Conservation (phyloP, 2,888 invertebrate species). For the Macrosoma leucophasiata region DNA sequence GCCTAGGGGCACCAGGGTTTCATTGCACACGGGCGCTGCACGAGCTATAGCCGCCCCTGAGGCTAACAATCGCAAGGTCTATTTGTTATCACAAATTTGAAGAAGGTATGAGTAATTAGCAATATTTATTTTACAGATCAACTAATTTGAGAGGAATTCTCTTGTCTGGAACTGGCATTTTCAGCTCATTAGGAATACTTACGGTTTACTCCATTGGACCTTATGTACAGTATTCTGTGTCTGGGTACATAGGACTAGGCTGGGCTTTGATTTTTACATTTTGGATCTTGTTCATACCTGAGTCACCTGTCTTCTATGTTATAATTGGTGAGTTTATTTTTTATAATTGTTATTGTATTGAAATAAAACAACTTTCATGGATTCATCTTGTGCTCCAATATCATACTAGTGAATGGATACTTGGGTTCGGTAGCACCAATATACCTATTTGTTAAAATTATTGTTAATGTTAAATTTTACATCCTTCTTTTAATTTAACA, state of each 20-base stretch:
- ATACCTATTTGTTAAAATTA: no score
- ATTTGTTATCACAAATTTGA: no score
- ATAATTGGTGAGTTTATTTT: slow-evolving; percentile 31
- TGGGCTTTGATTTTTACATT: slow-evolving; percentile 22
- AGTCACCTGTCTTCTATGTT: slow-evolving; percentile 38
- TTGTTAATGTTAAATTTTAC: no score
- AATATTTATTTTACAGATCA: slow-evolving; percentile 30
- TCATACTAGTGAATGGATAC: no score
- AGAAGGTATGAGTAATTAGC: no score
- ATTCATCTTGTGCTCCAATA: no score
- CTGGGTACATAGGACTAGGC: slow-evolving; percentile 29
- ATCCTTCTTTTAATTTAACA: no score
- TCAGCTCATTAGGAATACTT: slow-evolving; percentile 32
- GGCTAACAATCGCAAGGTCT: no score
- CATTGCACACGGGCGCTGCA: no score
- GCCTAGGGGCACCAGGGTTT: no score
- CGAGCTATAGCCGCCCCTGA: no score
- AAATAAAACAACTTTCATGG: neutral
- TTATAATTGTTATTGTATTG: neutral
- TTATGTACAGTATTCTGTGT: slow-evolving; percentile 28
- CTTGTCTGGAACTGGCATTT: slow-evolving; percentile 33
- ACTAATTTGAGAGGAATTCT: slow-evolving; percentile 39
- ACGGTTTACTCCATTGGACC: slow-evolving; percentile 32
- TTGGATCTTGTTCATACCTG: slow-evolving; percentile 30
- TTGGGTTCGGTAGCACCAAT: no score